Conservation (phyloP, 2,888 invertebrate genomes). For the Leucoma salicis region DNA sequence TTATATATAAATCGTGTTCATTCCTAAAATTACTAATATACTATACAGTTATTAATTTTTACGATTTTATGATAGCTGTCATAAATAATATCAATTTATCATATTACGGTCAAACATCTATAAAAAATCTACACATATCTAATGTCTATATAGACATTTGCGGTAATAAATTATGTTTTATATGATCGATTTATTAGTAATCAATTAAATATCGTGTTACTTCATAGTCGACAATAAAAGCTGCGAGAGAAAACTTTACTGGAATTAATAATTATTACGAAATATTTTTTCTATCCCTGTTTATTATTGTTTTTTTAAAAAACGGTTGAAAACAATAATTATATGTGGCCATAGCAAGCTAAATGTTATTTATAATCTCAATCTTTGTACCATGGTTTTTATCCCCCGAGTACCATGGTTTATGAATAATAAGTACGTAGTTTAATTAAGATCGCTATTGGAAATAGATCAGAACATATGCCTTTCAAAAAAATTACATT, state of each 20-base stretch:
- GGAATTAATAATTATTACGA: too few relatives aligned
- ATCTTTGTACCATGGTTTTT: too few relatives aligned
- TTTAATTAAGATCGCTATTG: too few relatives aligned
- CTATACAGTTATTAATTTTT: constrained; percentile 11
- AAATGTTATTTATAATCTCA: too few relatives aligned
- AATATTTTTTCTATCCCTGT: too few relatives aligned
- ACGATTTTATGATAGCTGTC: constrained; percentile 4
- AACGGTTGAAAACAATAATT: too few relatives aligned
- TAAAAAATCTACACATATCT: constrained; percentile 14
- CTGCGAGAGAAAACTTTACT: constrained; percentile 12
- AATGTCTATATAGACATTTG: neutral
- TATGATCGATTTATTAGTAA: constrained; percentile 17
- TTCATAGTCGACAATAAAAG: constrained; percentile 13
- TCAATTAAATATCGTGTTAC: constrained; percentile 18
- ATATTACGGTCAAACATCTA: constrained; percentile 19
- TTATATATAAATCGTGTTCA: constrained; percentile 34
- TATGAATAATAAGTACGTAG: too few relatives aligned
- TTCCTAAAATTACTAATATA: constrained; percentile 8
- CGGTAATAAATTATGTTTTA: constrained; percentile 26
- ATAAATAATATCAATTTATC: constrained; percentile 17
- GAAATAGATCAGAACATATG: too few relatives aligned
- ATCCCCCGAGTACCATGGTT: too few relatives aligned
- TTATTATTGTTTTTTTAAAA: too few relatives aligned
- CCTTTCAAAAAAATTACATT: too few relatives aligned
- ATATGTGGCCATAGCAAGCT: too few relatives aligned